Percentiles rank a stretch among this genome's conserved stretches.
Conservation (phyloP, 2,888 invertebrate genomes). For the Leucozona laternaria region DNA sequence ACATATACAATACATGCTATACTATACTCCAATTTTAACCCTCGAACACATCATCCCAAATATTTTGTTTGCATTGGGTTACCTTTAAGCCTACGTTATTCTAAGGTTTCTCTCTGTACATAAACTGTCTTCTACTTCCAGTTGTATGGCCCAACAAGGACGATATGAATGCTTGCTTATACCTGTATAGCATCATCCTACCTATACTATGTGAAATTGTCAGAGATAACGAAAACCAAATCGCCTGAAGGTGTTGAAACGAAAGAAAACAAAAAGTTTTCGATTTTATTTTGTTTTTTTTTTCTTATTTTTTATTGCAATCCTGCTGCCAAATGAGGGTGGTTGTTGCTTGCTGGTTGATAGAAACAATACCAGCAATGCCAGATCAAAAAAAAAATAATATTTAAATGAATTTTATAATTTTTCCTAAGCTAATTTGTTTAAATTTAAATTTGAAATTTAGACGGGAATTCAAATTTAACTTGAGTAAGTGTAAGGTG, state of each 20-base stretch:
- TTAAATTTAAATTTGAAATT: too few species aligned
- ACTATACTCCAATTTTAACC: conserved; percentile 9
- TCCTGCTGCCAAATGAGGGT: conserved; percentile 31
- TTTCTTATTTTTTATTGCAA: conserved; percentile 22
- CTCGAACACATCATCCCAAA: conserved; percentile 68
- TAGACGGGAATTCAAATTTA: too few species aligned
- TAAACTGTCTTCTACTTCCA: conserved; percentile 15
- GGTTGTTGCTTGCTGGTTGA: conserved; percentile 24
- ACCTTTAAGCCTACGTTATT: conserved; percentile 57
- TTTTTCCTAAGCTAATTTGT: too few species aligned
- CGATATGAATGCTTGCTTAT: conserved; percentile 28
- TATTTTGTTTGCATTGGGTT: conserved; percentile 61
- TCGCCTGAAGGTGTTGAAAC: conserved; percentile 81
- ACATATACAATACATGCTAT: not conserved
- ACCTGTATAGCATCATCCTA: conserved; percentile 36
- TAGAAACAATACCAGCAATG: not conserved
- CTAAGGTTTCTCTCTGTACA: conserved; percentile 21
- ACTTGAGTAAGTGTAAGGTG: too few species aligned
- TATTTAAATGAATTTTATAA: too few species aligned
- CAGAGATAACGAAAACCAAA: conserved; percentile 77
- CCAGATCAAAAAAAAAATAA: not conserved
- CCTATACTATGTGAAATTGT: conserved; percentile 61
- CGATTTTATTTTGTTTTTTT: conserved; percentile 31
- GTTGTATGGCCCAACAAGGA: conserved; percentile 40
- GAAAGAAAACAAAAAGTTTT: conserved; percentile 77